Evolutionary conservation across 2,888 invertebrate genomes (phyloP).

Genomic region (Crocallis elinguaria): DNA sequence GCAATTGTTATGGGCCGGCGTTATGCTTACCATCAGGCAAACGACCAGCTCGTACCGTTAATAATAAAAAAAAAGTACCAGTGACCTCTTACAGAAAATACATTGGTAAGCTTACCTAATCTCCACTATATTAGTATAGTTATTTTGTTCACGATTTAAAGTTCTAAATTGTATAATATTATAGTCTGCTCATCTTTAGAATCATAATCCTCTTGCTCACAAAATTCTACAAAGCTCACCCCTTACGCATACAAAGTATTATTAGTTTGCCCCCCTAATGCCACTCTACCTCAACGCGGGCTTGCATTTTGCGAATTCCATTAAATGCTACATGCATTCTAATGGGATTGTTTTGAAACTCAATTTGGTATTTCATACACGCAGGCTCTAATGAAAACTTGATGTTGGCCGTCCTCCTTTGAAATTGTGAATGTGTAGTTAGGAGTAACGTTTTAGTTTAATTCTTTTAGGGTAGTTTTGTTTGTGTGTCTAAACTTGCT

Average conservation of each 20-base stretch:
- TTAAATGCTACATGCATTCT: slow-evolving; percentile 19
- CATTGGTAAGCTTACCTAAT: too few species aligned
- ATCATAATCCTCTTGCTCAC: not conserved
- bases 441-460: not conserved
- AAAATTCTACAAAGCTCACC: not conserved
- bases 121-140: too few species aligned
- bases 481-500: not conserved
- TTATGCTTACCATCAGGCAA: too few species aligned
- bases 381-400: slow-evolving; percentile 17
- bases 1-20: too few species aligned
- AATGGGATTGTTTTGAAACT: slow-evolving; percentile 19
- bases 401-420: not conserved
- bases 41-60: too few species aligned
- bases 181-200: not conserved
- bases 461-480: too few species aligned
- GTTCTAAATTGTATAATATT: too few species aligned
- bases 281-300: not conserved
- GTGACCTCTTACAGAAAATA: too few species aligned
- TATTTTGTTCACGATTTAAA: too few species aligned
- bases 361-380: slow-evolving; percentile 10
- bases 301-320: slow-evolving; percentile 12
- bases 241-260: not conserved
- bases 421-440: not conserved
- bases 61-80: too few species aligned
- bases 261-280: not conserved